Evolutionary conservation across 2,888 invertebrate species (phyloP).

Genomic region (Anticlea derivata): DNA sequence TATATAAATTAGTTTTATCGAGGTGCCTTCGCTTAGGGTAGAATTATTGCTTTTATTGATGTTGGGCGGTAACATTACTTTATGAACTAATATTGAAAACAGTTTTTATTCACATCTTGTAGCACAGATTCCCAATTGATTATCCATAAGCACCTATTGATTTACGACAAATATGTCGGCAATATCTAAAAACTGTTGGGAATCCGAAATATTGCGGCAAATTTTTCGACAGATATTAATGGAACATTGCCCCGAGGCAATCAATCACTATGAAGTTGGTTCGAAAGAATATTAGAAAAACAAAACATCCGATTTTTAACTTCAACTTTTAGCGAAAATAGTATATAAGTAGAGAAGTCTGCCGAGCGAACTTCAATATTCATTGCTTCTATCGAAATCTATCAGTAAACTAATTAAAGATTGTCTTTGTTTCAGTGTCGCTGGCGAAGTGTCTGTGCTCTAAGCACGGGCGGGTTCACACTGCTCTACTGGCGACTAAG

Average conservation of each 20-base stretch:
- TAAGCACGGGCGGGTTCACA: conserved; percentile 86
- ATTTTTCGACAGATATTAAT: conserved; percentile 77
- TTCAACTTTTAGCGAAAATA: conserved; percentile 46
- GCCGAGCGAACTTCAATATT: conserved; percentile 5
- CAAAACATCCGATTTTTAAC: conserved; percentile 49
- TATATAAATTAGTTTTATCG: conserved; percentile 72
- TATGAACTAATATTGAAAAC: conserved; percentile 11
- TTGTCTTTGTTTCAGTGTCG: conserved; percentile 86
- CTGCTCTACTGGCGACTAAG: conserved; percentile 91
- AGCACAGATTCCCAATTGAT: neutral
- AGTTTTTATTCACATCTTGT: conserved; percentile 8
- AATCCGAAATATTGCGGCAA: conserved; percentile 55
- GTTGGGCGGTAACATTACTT: conserved; percentile 43
- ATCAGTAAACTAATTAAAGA: conserved; percentile 15
- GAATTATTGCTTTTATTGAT: conserved; percentile 58
- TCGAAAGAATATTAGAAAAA: conserved; percentile 56
- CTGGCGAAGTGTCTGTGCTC: conserved; percentile 87
- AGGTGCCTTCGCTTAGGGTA: conserved; percentile 55
- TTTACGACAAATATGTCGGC: conserved; percentile 11
- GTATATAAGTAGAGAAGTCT: conserved; percentile 35
- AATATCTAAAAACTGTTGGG: conserved; percentile 45
- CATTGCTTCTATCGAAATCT: conserved; percentile 17
- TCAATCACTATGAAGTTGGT: conserved; percentile 68
- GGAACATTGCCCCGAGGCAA: conserved; percentile 69
- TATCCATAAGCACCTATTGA: neutral